Evolutionary conservation across 2,797 vertebrate genomes (phyloP).

Genomic region (Melanotaenia nigrans): DNA sequence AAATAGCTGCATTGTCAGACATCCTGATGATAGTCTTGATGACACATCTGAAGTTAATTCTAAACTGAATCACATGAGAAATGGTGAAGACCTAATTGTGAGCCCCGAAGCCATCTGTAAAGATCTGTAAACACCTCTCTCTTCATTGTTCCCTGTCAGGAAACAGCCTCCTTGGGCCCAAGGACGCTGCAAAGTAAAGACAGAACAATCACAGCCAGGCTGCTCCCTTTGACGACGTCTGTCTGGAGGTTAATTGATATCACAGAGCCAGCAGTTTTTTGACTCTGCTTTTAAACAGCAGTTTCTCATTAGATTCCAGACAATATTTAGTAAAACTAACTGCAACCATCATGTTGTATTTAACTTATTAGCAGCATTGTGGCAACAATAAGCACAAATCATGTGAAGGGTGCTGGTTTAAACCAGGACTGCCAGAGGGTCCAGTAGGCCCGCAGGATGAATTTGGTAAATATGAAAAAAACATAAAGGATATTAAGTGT

Average conservation of each 20-base stretch:
- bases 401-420: conserved; percentile 9
- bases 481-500: no score
- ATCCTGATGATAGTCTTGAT: conserved; percentile 70
- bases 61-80: conserved; percentile 77
- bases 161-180: conserved; percentile 73
- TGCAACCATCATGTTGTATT: conserved; percentile 15
- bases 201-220: conserved; percentile 65
- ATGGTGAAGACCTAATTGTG: conserved; percentile 75
- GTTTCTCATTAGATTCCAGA: conserved; percentile 56
- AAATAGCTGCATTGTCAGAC: conserved; percentile 68
- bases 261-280: conserved; percentile 52
- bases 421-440: no score
- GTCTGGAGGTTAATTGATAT: conserved; percentile 79
- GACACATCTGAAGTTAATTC: conserved; percentile 78
- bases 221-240: conserved; percentile 68
- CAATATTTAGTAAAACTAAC: conserved; percentile 50
- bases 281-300: conserved; percentile 64
- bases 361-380: conserved; percentile 9
- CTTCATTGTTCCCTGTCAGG: conserved; percentile 79
- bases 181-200: conserved; percentile 73
- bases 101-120: conserved; percentile 73
- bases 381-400: conserved; percentile 9
- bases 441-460: no score
- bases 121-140: conserved; percentile 82
- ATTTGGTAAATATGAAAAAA: no score